Percentiles rank a stretch among this genome's conserved stretches.
These are phyloP conservation scores for Agrochola lychnidis DNA, from an alignment of 2,888 invertebrate species.

Conservation along the genomic window DNA sequence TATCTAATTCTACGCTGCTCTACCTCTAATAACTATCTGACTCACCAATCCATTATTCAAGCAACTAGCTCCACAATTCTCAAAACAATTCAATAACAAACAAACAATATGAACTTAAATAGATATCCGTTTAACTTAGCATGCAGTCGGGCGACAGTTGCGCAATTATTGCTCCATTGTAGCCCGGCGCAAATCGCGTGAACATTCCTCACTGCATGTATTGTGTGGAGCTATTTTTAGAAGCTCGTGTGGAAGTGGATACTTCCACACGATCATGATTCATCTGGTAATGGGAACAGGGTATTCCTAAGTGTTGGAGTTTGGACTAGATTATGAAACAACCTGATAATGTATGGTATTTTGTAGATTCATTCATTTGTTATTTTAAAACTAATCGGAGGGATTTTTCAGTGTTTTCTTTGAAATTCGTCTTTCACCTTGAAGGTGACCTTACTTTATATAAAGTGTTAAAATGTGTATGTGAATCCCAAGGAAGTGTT, in stretches of 20 bases:
- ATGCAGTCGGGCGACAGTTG: slow-evolving; percentile 52
- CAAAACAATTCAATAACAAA: slow-evolving; percentile 35
- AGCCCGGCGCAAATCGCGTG: slow-evolving; percentile 5
- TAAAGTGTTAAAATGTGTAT: background rate
- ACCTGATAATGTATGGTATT: background rate
- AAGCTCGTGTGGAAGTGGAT: slow-evolving; percentile 28
- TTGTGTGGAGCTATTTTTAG: slow-evolving; percentile 53
- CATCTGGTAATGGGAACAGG: slow-evolving; percentile 34
- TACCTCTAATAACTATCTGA: slow-evolving; percentile 4
- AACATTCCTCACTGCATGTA: slow-evolving; percentile 26
- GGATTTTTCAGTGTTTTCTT: background rate
- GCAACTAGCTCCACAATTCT: background rate
- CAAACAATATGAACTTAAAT: slow-evolving; percentile 20
- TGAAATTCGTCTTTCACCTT: background rate
- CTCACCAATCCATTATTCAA: slow-evolving; percentile 19
- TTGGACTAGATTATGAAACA: slow-evolving; percentile 2
- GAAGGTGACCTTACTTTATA: background rate
- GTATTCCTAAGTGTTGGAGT: slow-evolving; percentile 1
- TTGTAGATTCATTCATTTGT: background rate
- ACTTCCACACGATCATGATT: slow-evolving; percentile 50
- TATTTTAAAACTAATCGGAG: background rate
- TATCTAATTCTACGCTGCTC: background rate
- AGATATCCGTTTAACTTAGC: slow-evolving; percentile 33
- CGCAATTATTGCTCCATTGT: slow-evolving; percentile 51
- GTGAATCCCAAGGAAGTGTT: background rate